Conservation (phyloP, 2,113 vertebrate genomes). For the Grallaria varia region DNA sequence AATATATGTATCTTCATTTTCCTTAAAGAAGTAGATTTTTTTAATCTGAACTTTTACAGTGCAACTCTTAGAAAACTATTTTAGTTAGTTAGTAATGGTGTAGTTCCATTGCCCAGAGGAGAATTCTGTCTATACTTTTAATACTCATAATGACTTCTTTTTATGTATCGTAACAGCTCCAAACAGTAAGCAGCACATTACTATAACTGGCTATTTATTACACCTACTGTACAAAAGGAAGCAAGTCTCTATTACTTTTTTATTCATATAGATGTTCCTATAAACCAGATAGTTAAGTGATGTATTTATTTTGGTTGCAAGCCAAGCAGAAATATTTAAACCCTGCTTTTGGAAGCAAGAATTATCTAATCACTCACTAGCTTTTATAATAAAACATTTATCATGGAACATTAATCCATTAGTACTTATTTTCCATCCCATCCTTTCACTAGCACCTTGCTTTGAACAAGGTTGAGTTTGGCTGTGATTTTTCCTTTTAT, state of each 20-base stretch:
- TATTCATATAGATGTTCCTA: constrained; percentile 50
- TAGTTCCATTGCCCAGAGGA: background rate
- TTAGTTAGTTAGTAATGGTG: background rate
- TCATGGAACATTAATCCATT: constrained; percentile 78
- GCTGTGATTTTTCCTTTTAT: constrained; percentile 76
- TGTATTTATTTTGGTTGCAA: constrained; percentile 75
- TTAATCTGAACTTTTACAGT: background rate
- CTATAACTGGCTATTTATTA: constrained; percentile 25
- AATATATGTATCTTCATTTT: background rate
- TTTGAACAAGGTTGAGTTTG: constrained; percentile 74
- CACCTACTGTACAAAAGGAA: constrained; percentile 24
- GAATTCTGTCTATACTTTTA: background rate
- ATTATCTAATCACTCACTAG: constrained; percentile 81
- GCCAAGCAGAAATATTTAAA: constrained; percentile 77
- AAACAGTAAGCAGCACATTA: constrained; percentile 34
- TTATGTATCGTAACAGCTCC: background rate
- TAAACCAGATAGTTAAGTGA: constrained; percentile 68
- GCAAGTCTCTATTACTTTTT: background rate
- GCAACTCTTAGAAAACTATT: background rate
- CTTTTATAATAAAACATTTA: constrained; percentile 78
- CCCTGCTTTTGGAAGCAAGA: constrained; percentile 75
- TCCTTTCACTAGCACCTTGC: constrained; percentile 76
- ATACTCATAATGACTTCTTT: background rate
- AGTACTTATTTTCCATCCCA: constrained; percentile 74
- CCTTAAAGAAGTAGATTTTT: background rate